phyloP scores from a whole-genome alignment of 2,888 invertebrate genomes.

The Aleiodes testaceus region DNA sequence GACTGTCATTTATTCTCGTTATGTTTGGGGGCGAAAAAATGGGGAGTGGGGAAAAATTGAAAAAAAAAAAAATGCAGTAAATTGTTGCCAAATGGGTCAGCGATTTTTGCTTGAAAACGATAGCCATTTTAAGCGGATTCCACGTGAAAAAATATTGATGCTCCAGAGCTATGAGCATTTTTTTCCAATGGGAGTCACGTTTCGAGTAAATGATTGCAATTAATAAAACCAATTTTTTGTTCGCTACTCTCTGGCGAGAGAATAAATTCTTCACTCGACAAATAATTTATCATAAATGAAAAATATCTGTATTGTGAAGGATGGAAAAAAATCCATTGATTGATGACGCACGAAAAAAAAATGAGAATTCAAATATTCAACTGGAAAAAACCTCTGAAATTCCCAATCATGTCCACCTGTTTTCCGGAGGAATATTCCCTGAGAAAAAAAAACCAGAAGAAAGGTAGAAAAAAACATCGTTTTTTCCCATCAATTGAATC shows the following conservation, averaged over 20 bases:
- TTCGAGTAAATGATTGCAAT: not conserved
- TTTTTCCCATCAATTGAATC: not conserved
- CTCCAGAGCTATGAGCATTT: not conserved
- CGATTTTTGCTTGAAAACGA: conserved; percentile 21
- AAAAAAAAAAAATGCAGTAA: conserved; percentile 32
- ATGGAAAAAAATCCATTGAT: no score
- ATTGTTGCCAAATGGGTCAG: conserved; percentile 31
- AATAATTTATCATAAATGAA: no score
- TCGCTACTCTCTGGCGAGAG: not conserved
- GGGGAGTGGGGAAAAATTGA: not conserved
- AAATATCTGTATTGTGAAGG: no score
- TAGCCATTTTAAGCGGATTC: conserved; percentile 7
- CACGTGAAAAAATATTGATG: not conserved
- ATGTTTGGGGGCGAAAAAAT: conserved; percentile 37
- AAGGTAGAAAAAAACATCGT: not conserved
- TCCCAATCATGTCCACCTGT: no score
- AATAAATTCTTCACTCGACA: no score
- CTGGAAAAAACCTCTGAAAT: no score
- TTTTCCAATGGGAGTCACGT: not conserved
- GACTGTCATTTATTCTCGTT: conserved; percentile 27
- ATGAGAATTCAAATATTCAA: no score
- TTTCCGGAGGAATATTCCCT: not conserved
- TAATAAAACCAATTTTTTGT: not conserved
- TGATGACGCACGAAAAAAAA: no score
- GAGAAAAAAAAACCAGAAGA: not conserved